phyloP scores from a whole-genome alignment of 2,113 vertebrate genomes.

The Bubo bubo region DNA sequence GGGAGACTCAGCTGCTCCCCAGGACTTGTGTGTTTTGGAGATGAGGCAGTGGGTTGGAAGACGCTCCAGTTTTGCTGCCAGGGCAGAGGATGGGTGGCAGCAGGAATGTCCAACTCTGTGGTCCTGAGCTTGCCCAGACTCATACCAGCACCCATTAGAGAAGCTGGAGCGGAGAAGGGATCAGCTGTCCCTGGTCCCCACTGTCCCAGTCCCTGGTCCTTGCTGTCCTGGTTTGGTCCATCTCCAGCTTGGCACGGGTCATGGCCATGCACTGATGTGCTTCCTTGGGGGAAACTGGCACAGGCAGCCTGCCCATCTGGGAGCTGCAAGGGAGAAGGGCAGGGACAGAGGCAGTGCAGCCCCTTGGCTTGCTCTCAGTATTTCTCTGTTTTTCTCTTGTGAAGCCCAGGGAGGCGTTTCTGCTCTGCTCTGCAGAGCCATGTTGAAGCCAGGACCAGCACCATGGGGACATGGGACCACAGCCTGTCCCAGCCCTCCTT shows the following conservation, averaged over 20 bases:
- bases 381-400: background rate
- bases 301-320: background rate
- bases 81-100: background rate
- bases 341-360: background rate
- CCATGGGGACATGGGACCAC: background rate
- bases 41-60: background rate
- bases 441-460: background rate
- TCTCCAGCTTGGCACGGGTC: background rate
- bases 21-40: background rate
- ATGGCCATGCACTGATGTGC: background rate
- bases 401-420: background rate
- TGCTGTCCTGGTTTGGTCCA: background rate
- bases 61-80: background rate
- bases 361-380: accelerated
- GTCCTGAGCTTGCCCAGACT: background rate
- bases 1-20: background rate
- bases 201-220: background rate
- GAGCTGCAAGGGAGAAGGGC: background rate
- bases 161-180: background rate
- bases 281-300: background rate
- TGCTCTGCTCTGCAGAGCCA: accelerated
- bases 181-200: background rate
- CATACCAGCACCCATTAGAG: background rate
- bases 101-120: background rate
- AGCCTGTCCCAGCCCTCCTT: background rate